These are phyloP conservation scores for Acipenser oxyrinchus DNA, from an alignment of 2,797 vertebrate species.

Conservation along the genomic window DNA sequence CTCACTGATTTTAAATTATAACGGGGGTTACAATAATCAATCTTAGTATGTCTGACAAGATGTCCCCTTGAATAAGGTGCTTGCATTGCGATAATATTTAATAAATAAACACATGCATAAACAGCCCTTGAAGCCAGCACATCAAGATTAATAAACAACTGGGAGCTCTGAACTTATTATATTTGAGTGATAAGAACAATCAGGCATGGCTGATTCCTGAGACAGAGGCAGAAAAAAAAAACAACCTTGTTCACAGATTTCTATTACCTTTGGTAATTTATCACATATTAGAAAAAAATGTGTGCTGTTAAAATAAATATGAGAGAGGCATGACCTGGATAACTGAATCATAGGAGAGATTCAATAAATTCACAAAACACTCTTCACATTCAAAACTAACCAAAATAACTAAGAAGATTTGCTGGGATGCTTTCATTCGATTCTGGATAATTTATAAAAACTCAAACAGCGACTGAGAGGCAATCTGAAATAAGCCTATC, in stretches of 20 bases:
- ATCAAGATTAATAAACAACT: not conserved
- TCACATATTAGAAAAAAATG: not conserved
- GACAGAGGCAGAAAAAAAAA: slow-evolving; percentile 1
- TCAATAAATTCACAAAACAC: not conserved
- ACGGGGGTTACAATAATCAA: no score
- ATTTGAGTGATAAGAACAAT: not conserved
- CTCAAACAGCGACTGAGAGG: slow-evolving; percentile 1
- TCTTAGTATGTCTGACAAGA: not conserved
- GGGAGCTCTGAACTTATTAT: not conserved
- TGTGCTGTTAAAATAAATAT: not conserved
- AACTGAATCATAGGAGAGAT: not conserved
- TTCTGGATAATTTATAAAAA: slow-evolving; percentile 9
- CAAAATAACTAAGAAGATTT: not conserved
- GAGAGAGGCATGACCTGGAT: not conserved
- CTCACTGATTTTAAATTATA: no score
- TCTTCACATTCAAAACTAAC: not conserved
- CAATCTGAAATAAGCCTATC: slow-evolving; percentile 8
- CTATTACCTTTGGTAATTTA: slow-evolving; percentile 11
- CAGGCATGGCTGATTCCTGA: slow-evolving; percentile 2
- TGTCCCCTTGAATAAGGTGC: not conserved
- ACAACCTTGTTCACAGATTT: not conserved
- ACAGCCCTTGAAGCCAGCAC: not conserved
- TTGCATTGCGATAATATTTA: not conserved
- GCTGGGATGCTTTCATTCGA: not conserved
- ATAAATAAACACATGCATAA: not conserved